A percentile compares a stretch with the other conserved stretches of the same genome.
phyloP scores from a whole-genome alignment of 2,113 vertebrate genomes.

The Lontra canadensis region DNA sequence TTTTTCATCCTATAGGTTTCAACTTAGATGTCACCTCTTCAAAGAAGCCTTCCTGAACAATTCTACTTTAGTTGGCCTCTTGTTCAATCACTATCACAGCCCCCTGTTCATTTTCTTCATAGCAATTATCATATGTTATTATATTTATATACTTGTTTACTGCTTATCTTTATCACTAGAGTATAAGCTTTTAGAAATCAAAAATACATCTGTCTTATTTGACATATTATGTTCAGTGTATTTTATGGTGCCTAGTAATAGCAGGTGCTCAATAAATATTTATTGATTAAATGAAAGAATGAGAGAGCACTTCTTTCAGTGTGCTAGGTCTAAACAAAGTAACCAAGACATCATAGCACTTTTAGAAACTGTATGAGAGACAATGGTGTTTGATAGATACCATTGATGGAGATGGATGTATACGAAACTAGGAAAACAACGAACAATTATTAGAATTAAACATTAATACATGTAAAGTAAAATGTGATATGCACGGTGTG shows the following conservation, averaged over 20 bases:
- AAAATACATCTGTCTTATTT: neutral
- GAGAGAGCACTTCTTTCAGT: neutral
- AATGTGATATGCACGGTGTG: neutral
- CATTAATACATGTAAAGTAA: neutral
- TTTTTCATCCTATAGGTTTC: neutral
- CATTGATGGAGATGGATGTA: neutral
- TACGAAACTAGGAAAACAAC: neutral
- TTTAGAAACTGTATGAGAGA: neutral
- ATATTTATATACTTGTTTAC: neutral
- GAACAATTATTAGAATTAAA: constrained; percentile 1
- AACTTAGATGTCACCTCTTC: neutral
- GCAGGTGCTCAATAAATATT: neutral
- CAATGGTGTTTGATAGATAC: neutral
- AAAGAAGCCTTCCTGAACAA: neutral
- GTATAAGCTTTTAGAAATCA: neutral
- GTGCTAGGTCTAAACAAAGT: neutral
- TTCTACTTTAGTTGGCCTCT: neutral
- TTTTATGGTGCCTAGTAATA: neutral
- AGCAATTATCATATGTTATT: neutral
- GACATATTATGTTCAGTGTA: neutral
- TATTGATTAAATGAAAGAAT: neutral
- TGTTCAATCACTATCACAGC: neutral
- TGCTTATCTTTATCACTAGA: neutral
- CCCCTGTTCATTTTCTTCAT: neutral
- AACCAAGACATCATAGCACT: neutral